Conservation (phyloP, 1,140 invertebrate species). For the Octopus sinensis region DNA sequence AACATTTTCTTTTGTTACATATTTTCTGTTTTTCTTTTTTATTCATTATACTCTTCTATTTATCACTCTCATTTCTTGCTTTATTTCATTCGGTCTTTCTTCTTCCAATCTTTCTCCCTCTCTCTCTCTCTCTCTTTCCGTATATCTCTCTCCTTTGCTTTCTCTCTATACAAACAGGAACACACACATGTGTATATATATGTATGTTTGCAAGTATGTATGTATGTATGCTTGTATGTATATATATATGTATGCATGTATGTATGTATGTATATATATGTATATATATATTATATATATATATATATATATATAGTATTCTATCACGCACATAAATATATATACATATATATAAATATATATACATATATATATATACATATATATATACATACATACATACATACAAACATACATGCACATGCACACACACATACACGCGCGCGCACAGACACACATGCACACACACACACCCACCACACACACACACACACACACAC, state of each 20-base stretch:
- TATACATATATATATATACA: not conserved
- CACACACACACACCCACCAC: too few species aligned
- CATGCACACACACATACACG: not conserved
- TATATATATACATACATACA: not conserved
- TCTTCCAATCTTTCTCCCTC: too few species aligned
- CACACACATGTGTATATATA: not conserved
- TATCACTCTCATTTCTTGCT: too few species aligned
- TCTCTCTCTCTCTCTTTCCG: too few species aligned
- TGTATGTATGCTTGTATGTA: not conserved
- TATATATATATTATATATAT: not conserved
- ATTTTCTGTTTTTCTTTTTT: too few species aligned
- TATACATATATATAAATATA: not conserved
- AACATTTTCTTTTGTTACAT: too few species aligned
- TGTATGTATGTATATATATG: not conserved
- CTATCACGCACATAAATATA: not conserved
- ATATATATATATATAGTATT: too few species aligned
- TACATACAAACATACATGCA: not conserved
- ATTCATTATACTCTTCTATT: too few species aligned
- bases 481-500: too few species aligned
- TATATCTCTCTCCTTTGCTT: too few species aligned
- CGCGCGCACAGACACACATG: not conserved
- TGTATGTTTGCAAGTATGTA: not conserved
- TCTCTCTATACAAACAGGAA: too few species aligned
- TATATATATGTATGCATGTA: not conserved
- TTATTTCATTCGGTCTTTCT: too few species aligned